A percentile compares a stretch with the other conserved stretches of the same genome.
Evolutionary conservation across 2,888 invertebrate species (phyloP).

Genomic region (Phrixothrix hirtus): DNA sequence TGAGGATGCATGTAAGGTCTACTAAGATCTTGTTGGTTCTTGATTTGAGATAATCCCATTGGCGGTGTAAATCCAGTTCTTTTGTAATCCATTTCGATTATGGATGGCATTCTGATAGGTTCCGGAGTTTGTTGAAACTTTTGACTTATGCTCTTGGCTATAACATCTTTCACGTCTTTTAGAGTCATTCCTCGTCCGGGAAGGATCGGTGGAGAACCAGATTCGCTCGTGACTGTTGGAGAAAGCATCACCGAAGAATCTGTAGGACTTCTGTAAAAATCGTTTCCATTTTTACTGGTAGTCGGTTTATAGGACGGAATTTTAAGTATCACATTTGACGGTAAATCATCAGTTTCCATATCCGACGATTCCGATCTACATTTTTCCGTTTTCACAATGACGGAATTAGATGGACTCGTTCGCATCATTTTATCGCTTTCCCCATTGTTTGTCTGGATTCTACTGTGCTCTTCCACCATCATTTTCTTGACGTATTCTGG

Average conservation of each 20-base stretch:
- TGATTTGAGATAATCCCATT: constrained; percentile 63
- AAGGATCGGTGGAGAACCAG: constrained; percentile 61
- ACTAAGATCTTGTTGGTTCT: constrained; percentile 51
- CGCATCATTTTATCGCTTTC: constrained; percentile 48
- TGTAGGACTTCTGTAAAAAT: constrained; percentile 50
- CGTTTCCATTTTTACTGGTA: constrained; percentile 58
- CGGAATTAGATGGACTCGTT: constrained; percentile 55
- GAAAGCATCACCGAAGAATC: constrained; percentile 52
- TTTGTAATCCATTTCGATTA: constrained; percentile 61
- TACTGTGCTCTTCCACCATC: constrained; percentile 57
- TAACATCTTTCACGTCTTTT: constrained; percentile 90
- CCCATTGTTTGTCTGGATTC: constrained; percentile 45
- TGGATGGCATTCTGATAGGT: constrained; percentile 56
- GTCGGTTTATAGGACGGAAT: constrained; percentile 89
- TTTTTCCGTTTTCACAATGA: constrained; percentile 48
- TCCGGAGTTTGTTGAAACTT: constrained; percentile 69
- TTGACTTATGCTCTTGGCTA: constrained; percentile 89
- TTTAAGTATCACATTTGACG: constrained; percentile 80
- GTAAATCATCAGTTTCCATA: constrained; percentile 61
- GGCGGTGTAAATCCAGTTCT: constrained; percentile 64
- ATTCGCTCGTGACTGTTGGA: constrained; percentile 59
- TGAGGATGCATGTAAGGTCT: constrained; percentile 40
- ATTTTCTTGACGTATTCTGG: constrained; percentile 63
- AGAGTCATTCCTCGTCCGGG: constrained; percentile 66
- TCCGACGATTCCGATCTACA: constrained; percentile 52